Conservation (phyloP, 2,797 vertebrate genomes). For the Microctenopoma stevenorrisi region DNA sequence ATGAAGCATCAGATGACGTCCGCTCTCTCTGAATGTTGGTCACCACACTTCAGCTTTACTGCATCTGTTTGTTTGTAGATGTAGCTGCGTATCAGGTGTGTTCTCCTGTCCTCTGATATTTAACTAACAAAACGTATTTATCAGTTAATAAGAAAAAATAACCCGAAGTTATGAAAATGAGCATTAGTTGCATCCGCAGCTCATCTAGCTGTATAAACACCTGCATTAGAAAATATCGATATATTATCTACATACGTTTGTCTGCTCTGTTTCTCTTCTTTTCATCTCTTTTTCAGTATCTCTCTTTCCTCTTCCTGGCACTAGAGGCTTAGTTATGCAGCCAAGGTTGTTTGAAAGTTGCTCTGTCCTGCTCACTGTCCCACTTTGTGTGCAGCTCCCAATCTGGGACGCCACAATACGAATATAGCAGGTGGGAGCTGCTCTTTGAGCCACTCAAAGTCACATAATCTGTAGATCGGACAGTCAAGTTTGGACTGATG, state of each 20-base stretch:
- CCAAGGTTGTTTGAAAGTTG: slow-evolving; percentile 72
- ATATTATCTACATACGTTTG: background rate
- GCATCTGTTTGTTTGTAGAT: background rate
- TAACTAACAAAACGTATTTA: background rate
- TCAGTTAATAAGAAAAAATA: background rate
- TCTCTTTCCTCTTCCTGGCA: slow-evolving; percentile 17
- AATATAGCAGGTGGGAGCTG: slow-evolving; percentile 54
- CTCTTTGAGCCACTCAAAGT: slow-evolving; percentile 15
- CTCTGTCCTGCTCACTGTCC: slow-evolving; percentile 57
- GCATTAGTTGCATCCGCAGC: background rate
- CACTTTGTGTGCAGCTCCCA: slow-evolving; percentile 42
- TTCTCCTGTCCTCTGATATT: background rate
- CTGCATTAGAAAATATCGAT: background rate
- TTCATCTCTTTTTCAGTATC: background rate
- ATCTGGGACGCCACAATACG: slow-evolving; percentile 56
- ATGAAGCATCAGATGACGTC: slow-evolving; percentile 44
- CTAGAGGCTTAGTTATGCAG: slow-evolving; percentile 61
- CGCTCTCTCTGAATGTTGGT: background rate
- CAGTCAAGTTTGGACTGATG: background rate
- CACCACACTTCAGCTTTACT: background rate
- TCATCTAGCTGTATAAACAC: background rate
- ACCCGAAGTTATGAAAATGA: background rate
- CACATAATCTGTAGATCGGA: background rate
- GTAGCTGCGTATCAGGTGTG: background rate
- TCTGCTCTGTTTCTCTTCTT: background rate